Conservation (phyloP, 2,113 vertebrate species). For the Sinocyclocheilus anophthalmus region DNA sequence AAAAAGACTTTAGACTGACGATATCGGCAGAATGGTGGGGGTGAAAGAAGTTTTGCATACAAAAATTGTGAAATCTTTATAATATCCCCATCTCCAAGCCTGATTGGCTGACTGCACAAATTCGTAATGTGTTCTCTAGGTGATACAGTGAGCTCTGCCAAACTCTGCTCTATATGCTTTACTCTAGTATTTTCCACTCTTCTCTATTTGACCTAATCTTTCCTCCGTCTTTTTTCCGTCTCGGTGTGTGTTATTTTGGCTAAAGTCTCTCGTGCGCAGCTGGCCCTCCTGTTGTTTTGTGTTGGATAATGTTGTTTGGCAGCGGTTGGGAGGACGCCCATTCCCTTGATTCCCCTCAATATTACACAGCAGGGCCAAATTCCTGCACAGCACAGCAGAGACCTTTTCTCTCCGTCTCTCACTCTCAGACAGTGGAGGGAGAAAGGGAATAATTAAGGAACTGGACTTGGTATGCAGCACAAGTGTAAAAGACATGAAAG, state of each 20-base stretch:
- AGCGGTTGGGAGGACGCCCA: slow-evolving; percentile 65
- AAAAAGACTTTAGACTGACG: not conserved
- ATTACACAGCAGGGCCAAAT: slow-evolving; percentile 58
- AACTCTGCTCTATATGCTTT: slow-evolving; percentile 18
- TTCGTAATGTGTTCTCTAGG: not conserved
- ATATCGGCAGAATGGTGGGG: no score
- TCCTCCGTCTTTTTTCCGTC: slow-evolving; percentile 21
- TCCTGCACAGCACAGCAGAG: slow-evolving; percentile 13
- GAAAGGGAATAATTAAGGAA: not conserved
- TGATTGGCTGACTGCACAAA: not conserved
- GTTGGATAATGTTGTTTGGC: slow-evolving; percentile 77
- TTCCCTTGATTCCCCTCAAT: slow-evolving; percentile 45
- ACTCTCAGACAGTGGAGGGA: slow-evolving; percentile 28
- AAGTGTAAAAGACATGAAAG: slow-evolving; percentile 23
- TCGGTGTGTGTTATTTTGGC: slow-evolving; percentile 60
- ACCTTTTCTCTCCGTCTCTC: slow-evolving; percentile 28
- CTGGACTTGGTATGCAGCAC: slow-evolving; percentile 18
- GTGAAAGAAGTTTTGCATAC: not conserved
- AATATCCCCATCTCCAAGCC: not conserved
- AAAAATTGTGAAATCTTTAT: not conserved
- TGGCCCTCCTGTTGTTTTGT: slow-evolving; percentile 69
- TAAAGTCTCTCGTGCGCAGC: slow-evolving; percentile 60
- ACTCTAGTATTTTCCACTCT: not conserved
- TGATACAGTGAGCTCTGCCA: not conserved
- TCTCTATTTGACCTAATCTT: slow-evolving; percentile 23